phyloP scores from a whole-genome alignment of 2,113 vertebrate genomes.

The Labrus mixtus region DNA sequence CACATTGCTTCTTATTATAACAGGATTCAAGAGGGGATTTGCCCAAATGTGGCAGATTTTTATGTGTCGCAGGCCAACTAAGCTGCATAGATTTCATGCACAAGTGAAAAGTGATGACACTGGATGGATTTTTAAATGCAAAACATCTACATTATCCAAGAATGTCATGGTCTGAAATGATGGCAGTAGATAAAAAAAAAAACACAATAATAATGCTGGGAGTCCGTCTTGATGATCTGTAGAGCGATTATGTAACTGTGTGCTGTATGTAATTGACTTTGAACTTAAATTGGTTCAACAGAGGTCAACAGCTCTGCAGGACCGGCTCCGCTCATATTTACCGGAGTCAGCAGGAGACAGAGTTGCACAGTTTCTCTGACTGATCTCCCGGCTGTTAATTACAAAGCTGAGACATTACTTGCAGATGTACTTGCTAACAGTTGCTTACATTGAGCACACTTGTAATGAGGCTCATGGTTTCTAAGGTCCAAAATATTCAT shows the following conservation, averaged over 20 bases:
- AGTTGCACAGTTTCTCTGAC: slow-evolving; percentile 14
- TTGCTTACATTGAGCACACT: slow-evolving; percentile 3
- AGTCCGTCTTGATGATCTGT: background rate
- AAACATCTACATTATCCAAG: background rate
- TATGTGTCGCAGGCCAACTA: background rate
- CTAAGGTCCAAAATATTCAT: background rate
- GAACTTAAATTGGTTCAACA: slow-evolving; percentile 37
- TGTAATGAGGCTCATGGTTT: too few species aligned
- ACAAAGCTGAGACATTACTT: slow-evolving; percentile 36
- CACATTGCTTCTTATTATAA: too few species aligned
- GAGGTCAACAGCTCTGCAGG: slow-evolving; percentile 46
- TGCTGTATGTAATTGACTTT: slow-evolving; percentile 44
- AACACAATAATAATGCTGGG: background rate
- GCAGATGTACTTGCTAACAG: slow-evolving; percentile 22
- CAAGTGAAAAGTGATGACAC: background rate
- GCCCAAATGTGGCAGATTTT: background rate
- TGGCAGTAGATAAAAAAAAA: background rate
- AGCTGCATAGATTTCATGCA: background rate
- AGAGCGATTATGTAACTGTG: background rate
- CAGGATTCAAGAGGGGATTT: too few species aligned
- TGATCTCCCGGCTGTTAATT: slow-evolving; percentile 50
- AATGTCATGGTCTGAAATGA: background rate
- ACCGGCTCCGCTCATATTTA: slow-evolving; percentile 51
- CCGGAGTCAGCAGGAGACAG: slow-evolving; percentile 57
- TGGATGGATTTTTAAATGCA: background rate